Evolutionary conservation across 1,140 invertebrate species (phyloP).

Genomic region (Phymastichus coffea): DNA sequence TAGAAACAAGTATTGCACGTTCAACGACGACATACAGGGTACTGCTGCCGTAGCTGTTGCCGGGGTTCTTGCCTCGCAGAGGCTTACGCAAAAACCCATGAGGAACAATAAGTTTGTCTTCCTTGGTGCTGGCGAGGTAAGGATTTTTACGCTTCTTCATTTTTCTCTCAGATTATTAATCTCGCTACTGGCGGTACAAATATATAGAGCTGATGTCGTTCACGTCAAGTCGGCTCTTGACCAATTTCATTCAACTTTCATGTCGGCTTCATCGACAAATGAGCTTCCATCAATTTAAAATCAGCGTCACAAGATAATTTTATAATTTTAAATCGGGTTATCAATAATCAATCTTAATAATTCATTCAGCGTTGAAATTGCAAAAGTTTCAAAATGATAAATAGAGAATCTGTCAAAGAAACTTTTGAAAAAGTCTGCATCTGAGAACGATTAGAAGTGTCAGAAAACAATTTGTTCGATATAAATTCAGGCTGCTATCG

Average conservation of each 20-base stretch:
- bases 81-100: constrained; percentile 77
- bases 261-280: too few relatives aligned
- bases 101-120: constrained; percentile 85
- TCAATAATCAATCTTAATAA: too few relatives aligned
- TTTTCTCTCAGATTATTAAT: too few relatives aligned
- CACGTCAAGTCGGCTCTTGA: too few relatives aligned
- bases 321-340: too few relatives aligned
- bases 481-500: constrained; percentile 72
- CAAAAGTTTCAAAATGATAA: background rate
- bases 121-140: constrained; percentile 85
- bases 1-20: constrained; percentile 84
- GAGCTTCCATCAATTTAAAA: too few relatives aligned
- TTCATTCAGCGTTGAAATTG: too few relatives aligned
- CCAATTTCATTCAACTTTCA: too few relatives aligned
- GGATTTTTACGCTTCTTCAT: background rate
- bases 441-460: background rate
- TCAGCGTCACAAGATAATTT: too few relatives aligned
- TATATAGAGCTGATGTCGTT: too few relatives aligned
- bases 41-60: constrained; percentile 92
- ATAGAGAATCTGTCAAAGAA: background rate
- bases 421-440: background rate
- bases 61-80: constrained; percentile 79
- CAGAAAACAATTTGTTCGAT: background rate
- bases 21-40: constrained; percentile 97
- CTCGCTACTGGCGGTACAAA: too few relatives aligned